These are phyloP conservation scores for Anastrepha obliqua DNA, from an alignment of 1,140 invertebrate species.

Conservation along the genomic window DNA sequence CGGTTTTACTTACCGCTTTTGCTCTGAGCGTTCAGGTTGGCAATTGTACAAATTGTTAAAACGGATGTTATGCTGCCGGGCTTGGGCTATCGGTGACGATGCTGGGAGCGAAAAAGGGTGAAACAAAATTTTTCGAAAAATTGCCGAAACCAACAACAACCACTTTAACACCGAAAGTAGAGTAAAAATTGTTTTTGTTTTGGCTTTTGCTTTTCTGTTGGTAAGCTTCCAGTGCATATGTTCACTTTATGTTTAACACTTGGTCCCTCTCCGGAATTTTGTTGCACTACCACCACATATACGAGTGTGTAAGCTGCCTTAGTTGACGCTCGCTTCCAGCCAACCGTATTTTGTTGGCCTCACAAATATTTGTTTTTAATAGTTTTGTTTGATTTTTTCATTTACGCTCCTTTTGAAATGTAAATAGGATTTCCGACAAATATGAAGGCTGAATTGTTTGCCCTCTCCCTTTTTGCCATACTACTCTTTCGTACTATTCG, in stretches of 20 bases:
- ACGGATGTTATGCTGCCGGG: slow-evolving; percentile 71
- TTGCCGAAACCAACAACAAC: slow-evolving; percentile 9
- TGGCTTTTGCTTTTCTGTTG: not conserved
- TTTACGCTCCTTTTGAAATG: slow-evolving; percentile 66
- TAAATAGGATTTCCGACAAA: slow-evolving; percentile 72
- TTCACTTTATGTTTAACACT: slow-evolving; percentile 64
- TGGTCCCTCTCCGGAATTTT: slow-evolving; percentile 39
- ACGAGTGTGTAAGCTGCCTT: not conserved
- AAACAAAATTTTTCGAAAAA: slow-evolving; percentile 6
- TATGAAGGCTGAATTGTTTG: slow-evolving; percentile 68
- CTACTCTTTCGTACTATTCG: slow-evolving; percentile 7
- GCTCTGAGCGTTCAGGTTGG: slow-evolving; percentile 58
- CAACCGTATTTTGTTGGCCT: slow-evolving; percentile 57
- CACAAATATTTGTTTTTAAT: slow-evolving; percentile 74
- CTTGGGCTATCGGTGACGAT: slow-evolving; percentile 3
- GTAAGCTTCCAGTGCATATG: slow-evolving; percentile 64
- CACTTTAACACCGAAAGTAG: slow-evolving; percentile 1
- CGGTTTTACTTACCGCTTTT: slow-evolving; percentile 62
- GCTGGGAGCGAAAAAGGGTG: not conserved
- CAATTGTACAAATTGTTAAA: slow-evolving; percentile 74
- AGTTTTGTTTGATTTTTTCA: slow-evolving; percentile 65
- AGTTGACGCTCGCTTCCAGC: not conserved
- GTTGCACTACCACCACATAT: slow-evolving; percentile 48
- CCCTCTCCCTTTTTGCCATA: not conserved
- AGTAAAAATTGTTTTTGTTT: not conserved